Conservation (phyloP, 2,888 invertebrate genomes). For the Himalopsyche japonica region DNA sequence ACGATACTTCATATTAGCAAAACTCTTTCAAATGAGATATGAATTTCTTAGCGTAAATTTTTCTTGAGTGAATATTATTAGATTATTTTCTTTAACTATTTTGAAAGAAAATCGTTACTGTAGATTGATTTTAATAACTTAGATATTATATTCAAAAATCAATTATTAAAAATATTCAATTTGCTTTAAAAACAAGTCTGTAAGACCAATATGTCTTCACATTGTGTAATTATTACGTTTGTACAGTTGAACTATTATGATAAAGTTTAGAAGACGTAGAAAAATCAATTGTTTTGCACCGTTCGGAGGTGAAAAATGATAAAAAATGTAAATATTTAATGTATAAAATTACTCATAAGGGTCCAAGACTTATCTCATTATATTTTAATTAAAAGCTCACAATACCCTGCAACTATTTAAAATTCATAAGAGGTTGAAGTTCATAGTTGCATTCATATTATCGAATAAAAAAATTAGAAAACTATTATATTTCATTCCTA, state of each 20-base stretch:
- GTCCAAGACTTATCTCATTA: slow-evolving; percentile 8
- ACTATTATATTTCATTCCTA: not conserved
- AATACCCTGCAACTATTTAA: not conserved
- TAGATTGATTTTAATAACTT: not conserved
- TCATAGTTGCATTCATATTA: not conserved
- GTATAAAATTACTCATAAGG: slow-evolving; percentile 9
- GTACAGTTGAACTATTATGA: not conserved
- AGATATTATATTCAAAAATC: not conserved
- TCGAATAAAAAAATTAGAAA: not conserved
- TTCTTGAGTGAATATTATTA: too few species aligned
- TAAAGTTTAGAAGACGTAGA: not conserved
- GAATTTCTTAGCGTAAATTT: too few species aligned
- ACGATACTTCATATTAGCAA: not conserved
- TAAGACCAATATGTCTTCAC: not conserved
- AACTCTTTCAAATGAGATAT: too few species aligned
- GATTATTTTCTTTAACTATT: too few species aligned
- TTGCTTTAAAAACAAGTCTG: not conserved
- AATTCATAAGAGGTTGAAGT: not conserved
- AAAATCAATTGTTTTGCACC: not conserved
- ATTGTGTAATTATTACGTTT: not conserved
- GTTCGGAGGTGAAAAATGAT: not conserved
- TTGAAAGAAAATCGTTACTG: too few species aligned
- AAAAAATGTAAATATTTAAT: not conserved
- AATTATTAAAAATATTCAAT: not conserved
- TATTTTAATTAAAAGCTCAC: slow-evolving; percentile 2